Evolutionary conservation across 2,888 invertebrate genomes (phyloP), one percentile per base, ranked within the genome.

Genomic region (Parthenolecanium corni): DNA sequence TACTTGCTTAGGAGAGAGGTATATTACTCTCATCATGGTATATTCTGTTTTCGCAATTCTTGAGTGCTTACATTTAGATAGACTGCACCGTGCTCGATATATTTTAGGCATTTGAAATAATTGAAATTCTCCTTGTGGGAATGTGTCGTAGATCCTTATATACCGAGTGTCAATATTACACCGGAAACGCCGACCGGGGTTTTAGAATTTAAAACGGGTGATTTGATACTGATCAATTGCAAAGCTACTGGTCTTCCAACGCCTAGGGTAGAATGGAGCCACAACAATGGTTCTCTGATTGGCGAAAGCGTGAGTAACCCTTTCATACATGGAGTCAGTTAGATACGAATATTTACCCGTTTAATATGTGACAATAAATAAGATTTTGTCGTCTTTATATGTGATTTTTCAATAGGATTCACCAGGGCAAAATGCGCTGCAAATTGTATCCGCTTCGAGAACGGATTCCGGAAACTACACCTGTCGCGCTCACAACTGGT

Each of bases 391-490:
- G n/a, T n/a, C n/a, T n/a, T n/a, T n/a, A n/a, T n/a, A n/a, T n/a
- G 9, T 31, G 14, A 9, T 16, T 44, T 3, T 44, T 14, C 18
- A n/a, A 14, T 16, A 54, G 54, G 21, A 11, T 21, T n/a, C 9
- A 2, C 18, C 21, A 6, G 21, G 38, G 24, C 38, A 82, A 62
- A 82, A 82, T 0, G 72, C 82, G 1, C 80, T 93, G 70, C 77
- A 82, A 62, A 86, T 95, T 66, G 80, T 82, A 1, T 75, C 78
- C 77, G 66, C 81, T 0, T 76, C 76, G 14, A 78, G 78, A 65
- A 81, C 82, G 16, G 91, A 95, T 71, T 82, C 85, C 67, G 89
- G 87, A 4, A 84, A 84, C 70, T 95, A 94, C 72, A 82, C 82
- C 73, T 95, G 94, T 71, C 80, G 81, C 6, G 93, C 86, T 0